phyloP scores from a whole-genome alignment of 2,888 invertebrate species.

The Pseudolycoriella hygida region DNA sequence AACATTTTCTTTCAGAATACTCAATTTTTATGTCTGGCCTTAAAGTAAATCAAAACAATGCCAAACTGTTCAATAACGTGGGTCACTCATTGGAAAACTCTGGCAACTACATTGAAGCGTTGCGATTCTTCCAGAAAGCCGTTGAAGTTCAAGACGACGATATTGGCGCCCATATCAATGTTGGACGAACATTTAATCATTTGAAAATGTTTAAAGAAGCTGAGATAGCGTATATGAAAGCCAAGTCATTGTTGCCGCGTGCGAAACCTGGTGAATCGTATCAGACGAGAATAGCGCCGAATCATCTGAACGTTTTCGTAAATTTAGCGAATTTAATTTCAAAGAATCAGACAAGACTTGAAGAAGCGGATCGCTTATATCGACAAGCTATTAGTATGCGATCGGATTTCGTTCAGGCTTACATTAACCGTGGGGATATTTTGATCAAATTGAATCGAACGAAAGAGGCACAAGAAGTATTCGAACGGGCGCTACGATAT shows the following conservation, averaged over 20 bases:
- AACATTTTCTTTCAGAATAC: constrained; percentile 89
- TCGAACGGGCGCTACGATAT: constrained; percentile 79
- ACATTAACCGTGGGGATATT: constrained; percentile 93
- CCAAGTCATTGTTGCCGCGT: constrained; percentile 75
- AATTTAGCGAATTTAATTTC: constrained; percentile 90
- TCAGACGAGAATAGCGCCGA: constrained; percentile 88
- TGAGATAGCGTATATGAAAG: constrained; percentile 79
- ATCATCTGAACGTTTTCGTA: constrained; percentile 88
- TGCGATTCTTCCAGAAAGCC: constrained; percentile 82
- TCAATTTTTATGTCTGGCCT: constrained; percentile 86
- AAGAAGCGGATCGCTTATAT: constrained; percentile 87
- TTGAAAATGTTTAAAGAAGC: constrained; percentile 76
- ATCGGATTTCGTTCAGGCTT: constrained; percentile 88
- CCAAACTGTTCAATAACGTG: constrained; percentile 93
- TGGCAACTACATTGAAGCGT: constrained; percentile 51
- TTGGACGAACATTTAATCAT: constrained; percentile 87
- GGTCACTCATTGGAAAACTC: constrained; percentile 84
- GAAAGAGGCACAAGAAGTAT: constrained; percentile 86
- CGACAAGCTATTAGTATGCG: constrained; percentile 95
- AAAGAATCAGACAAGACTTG: constrained; percentile 74
- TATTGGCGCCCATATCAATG: constrained; percentile 93
- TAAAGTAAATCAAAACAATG: constrained; percentile 66
- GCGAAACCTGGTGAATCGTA: constrained; percentile 88
- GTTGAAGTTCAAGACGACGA: constrained; percentile 88
- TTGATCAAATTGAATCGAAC: constrained; percentile 87